These are phyloP conservation scores for Daubentonia madagascariensis DNA, from an alignment of 2,113 vertebrate genomes.

Conservation along the genomic window DNA sequence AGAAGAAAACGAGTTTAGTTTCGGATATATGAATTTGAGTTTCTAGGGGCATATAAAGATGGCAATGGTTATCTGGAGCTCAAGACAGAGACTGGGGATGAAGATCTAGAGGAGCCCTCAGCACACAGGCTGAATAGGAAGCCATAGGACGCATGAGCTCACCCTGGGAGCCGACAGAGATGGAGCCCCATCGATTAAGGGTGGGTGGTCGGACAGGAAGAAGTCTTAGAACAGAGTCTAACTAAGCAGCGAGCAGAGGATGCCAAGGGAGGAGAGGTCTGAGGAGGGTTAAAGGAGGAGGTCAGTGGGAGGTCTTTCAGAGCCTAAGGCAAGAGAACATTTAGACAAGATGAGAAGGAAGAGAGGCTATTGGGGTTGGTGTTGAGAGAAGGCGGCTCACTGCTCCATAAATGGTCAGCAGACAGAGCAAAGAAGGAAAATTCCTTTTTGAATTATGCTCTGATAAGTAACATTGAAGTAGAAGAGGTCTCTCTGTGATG, in stretches of 20 bases:
- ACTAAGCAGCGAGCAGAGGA: background rate
- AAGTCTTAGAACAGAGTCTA: background rate
- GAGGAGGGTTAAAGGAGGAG: background rate
- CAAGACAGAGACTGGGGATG: background rate
- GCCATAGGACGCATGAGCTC: too few relatives aligned
- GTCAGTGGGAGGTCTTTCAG: background rate
- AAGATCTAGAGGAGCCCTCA: background rate
- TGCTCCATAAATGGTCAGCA: background rate
- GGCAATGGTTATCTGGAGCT: background rate
- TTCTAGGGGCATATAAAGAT: background rate
- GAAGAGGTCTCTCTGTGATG: background rate
- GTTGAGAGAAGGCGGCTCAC: background rate
- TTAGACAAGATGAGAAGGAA: background rate
- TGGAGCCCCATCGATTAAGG: background rate
- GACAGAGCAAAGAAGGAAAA: background rate
- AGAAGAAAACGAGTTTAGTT: background rate
- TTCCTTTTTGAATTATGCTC: background rate
- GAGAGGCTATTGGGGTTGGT: background rate
- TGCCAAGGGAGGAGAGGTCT: background rate
- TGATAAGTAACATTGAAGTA: background rate
- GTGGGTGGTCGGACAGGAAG: background rate
- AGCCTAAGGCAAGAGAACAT: background rate
- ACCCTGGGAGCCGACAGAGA: rapidly evolving
- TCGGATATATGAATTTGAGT: background rate
- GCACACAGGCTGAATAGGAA: background rate